phyloP scores from a whole-genome alignment of 2,888 invertebrate species.

The Ophioninae sp. region DNA sequence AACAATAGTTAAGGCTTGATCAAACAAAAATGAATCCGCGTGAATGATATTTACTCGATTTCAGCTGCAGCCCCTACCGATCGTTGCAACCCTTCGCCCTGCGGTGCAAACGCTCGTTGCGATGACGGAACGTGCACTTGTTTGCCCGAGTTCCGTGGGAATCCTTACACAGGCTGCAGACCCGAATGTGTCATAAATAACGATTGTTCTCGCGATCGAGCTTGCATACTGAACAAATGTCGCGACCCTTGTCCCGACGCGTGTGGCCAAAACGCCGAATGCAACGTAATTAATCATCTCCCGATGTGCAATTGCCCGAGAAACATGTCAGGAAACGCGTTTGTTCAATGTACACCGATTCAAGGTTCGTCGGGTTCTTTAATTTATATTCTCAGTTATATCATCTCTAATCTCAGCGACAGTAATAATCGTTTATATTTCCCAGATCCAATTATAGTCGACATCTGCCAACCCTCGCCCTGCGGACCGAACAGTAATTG shows the following conservation, averaged over 20 bases:
- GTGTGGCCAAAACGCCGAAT: constrained; percentile 84
- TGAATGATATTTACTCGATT: background rate
- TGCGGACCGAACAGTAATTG: constrained; percentile 83
- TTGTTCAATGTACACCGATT: constrained; percentile 83
- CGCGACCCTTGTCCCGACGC: constrained; percentile 88
- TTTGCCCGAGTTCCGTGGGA: constrained; percentile 87
- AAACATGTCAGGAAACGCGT: constrained; percentile 87
- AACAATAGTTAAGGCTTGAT: too few species aligned
- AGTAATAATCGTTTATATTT: background rate
- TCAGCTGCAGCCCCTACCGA: constrained; percentile 75
- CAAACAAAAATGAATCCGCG: background rate
- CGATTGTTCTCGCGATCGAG: constrained; percentile 86
- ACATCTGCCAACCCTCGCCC: constrained; percentile 80
- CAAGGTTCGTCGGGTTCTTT: constrained; percentile 81
- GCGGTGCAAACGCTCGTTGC: constrained; percentile 86
- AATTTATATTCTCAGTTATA: constrained; percentile 62
- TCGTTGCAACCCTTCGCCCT: constrained; percentile 89
- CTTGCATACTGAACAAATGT: constrained; percentile 89
- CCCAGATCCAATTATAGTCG: constrained; percentile 3
- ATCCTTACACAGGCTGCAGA: constrained; percentile 88
- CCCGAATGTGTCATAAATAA: constrained; percentile 90
- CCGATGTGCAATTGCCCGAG: constrained; percentile 86
- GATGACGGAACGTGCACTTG: constrained; percentile 87
- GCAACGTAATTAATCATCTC: constrained; percentile 85
- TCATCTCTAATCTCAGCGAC: background rate